Evolutionary conservation across 2,113 vertebrate species (phyloP).

Genomic region (Stictonetta naevosa): DNA sequence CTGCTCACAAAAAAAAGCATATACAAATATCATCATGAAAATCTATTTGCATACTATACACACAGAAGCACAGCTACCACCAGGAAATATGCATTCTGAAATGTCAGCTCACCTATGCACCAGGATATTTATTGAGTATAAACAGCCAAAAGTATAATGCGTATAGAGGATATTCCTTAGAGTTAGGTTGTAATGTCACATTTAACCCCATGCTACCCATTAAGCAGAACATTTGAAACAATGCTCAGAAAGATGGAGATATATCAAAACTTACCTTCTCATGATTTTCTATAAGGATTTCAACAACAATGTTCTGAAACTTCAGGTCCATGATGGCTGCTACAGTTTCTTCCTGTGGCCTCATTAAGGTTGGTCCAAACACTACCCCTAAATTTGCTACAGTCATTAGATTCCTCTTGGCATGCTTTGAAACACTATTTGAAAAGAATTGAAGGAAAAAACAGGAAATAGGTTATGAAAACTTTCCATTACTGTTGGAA

Average conservation of each 20-base stretch:
- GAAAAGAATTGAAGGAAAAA: conserved; percentile 30
- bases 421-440: conserved; percentile 89
- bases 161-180: background rate
- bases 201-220: background rate
- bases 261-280: conserved; percentile 84
- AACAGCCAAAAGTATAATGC: background rate
- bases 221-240: background rate
- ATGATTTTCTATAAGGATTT: conserved; percentile 95
- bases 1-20: background rate
- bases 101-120: background rate
- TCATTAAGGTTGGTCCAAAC: conserved; percentile 97
- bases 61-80: background rate
- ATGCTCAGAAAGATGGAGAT: rapidly evolving
- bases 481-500: background rate
- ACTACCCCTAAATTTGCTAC: conserved; percentile 97
- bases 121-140: background rate
- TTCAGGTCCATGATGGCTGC: conserved; percentile 99
- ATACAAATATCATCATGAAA: background rate
- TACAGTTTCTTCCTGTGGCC: conserved; percentile 95
- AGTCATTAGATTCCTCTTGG: conserved; percentile 96
- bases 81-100: background rate
- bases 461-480: conserved; percentile 62
- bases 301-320: conserved; percentile 98
- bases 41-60: background rate
- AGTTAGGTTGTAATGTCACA: background rate